phyloP scores from a whole-genome alignment of 64 coral and sea anemone genomes.

The Catalaphyllia jardinei region DNA sequence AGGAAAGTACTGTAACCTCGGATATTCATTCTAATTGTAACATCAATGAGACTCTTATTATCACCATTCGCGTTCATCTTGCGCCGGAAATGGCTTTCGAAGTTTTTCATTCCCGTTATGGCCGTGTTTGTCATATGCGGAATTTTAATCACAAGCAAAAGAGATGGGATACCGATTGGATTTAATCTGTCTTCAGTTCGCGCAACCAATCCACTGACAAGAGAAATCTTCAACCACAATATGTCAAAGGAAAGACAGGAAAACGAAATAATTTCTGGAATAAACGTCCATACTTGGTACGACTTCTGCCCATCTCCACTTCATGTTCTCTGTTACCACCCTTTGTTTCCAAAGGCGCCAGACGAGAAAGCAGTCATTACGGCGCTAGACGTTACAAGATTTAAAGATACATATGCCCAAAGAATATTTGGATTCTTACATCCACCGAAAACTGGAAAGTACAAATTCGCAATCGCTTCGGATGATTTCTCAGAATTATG shows the following conservation, averaged over 20 bases:
- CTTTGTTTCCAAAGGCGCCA: conserved; percentile 17
- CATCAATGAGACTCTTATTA: not conserved
- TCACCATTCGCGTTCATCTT: not conserved
- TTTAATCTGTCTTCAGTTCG: not conserved
- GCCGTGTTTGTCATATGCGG: not conserved
- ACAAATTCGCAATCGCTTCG: conserved; percentile 53
- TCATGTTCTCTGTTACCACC: conserved; percentile 15
- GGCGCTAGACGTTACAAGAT: conserved; percentile 22
- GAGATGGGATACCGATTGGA: not conserved
- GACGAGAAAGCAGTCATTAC: not conserved
- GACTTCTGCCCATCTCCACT: not conserved
- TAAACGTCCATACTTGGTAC: not conserved
- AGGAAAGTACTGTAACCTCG: not conserved
- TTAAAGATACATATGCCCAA: conserved; percentile 19
- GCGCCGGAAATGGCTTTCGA: not conserved
- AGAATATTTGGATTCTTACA: conserved; percentile 67
- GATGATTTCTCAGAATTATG: conserved; percentile 62
- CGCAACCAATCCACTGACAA: not conserved
- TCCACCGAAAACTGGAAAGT: conserved; percentile 54
- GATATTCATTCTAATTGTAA: not conserved
- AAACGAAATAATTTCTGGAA: not conserved
- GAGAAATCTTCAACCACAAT: not conserved
- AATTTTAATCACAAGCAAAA: not conserved
- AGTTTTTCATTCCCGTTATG: not conserved
- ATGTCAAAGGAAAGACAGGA: not conserved